Evolutionary conservation across 2,113 vertebrate genomes (phyloP).

Genomic region (Spermophilus dauricus): DNA sequence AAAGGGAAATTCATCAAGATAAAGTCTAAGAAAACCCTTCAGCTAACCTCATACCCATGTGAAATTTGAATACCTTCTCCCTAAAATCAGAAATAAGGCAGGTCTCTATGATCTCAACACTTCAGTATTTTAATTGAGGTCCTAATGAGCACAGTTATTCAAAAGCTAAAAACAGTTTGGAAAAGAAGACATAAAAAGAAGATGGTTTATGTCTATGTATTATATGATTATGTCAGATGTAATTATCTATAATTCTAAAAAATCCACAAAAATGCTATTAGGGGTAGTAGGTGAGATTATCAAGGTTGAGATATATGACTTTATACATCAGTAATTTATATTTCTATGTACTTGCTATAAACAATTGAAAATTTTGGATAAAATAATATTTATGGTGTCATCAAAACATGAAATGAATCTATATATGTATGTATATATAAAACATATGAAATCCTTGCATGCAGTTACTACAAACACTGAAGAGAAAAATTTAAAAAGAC

Average conservation of each 20-base stretch:
- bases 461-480: neutral
- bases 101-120: neutral
- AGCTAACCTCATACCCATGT: neutral
- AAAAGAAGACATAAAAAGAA: neutral
- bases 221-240: neutral
- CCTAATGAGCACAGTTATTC: neutral
- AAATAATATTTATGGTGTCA: neutral
- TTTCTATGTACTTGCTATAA: neutral
- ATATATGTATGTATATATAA: too few relatives aligned
- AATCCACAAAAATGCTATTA: too few relatives aligned
- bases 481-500: neutral
- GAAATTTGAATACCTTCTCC: neutral
- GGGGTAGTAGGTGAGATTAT: too few relatives aligned
- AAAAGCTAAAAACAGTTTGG: neutral
- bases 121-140: neutral
- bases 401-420: neutral
- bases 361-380: neutral
- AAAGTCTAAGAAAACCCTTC: neutral
- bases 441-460: neutral
- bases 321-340: too few relatives aligned
- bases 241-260: neutral
- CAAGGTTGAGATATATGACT: too few relatives aligned
- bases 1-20: neutral
- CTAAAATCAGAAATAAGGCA: neutral
- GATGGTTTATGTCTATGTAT: neutral